These are phyloP conservation scores for Leucoptera coffeella DNA, from an alignment of 2,888 invertebrate genomes.

Conservation along the genomic window DNA sequence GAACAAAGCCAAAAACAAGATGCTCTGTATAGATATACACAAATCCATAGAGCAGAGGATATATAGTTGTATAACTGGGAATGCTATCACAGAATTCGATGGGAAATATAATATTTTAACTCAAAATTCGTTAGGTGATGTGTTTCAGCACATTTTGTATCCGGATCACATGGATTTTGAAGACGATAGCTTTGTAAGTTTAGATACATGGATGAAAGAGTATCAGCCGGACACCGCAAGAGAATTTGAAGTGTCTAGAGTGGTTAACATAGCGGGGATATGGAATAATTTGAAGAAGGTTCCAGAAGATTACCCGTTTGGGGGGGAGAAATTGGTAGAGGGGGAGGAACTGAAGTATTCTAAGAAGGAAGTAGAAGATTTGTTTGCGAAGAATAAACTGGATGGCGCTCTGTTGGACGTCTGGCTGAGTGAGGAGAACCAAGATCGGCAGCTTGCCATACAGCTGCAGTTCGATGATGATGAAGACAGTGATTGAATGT, in stretches of 20 bases:
- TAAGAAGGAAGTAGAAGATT: constrained; percentile 21
- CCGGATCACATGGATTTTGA: too few relatives aligned
- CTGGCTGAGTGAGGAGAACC: constrained; percentile 15
- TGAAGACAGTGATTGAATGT: too few relatives aligned
- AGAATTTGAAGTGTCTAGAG: constrained; percentile 17
- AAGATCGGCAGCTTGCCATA: constrained; percentile 6
- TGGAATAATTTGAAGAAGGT: constrained; percentile 21
- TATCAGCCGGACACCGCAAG: constrained; percentile 13
- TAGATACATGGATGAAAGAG: constrained; percentile 24
- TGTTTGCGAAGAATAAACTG: constrained; percentile 22
- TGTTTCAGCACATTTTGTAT: too few relatives aligned
- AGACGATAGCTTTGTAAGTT: constrained; percentile 17
- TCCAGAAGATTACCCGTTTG: constrained; percentile 16
- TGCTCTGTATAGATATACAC: constrained; percentile 21
- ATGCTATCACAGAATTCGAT: constrained; percentile 15
- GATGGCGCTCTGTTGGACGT: constrained; percentile 24
- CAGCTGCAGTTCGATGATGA: constrained; percentile 10
- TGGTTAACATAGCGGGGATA: constrained; percentile 16
- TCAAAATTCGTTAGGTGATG: constrained; percentile 36
- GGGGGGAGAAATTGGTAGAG: constrained; percentile 9
- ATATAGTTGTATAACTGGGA: constrained; percentile 21
- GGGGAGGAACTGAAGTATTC: constrained; percentile 12
- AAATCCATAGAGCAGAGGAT: constrained; percentile 23
- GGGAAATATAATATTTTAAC: constrained; percentile 22
- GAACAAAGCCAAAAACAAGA: constrained; percentile 17